These are phyloP conservation scores for Mus spicilegus DNA, from an alignment of 2,113 vertebrate genomes.

Conservation along the genomic window DNA sequence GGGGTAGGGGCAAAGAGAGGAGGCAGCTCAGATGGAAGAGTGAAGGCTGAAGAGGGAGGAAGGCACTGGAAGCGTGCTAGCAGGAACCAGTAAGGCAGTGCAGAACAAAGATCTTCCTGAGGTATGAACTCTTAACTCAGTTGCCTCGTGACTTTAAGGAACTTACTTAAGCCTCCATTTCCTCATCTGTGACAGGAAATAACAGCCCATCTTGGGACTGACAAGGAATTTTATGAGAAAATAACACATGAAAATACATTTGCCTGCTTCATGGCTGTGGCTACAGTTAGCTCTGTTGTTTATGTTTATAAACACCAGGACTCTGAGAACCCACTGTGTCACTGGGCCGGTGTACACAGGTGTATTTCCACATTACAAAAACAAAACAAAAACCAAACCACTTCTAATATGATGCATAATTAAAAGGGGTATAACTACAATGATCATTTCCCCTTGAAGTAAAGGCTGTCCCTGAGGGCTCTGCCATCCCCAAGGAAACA, in stretches of 20 bases:
- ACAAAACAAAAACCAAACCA: too few species aligned
- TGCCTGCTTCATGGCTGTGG: not conserved
- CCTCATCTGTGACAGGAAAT: slow-evolving; percentile 6
- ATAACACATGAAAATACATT: not conserved
- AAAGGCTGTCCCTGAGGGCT: not conserved
- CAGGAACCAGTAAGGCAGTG: fast-evolving
- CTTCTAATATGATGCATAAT: not conserved
- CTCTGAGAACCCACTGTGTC: too few species aligned
- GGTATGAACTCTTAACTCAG: not conserved
- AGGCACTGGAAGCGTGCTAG: too few species aligned
- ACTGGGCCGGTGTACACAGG: not conserved
- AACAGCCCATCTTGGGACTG: not conserved
- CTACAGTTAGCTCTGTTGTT: not conserved
- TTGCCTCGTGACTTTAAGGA: not conserved
- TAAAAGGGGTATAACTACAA: not conserved
- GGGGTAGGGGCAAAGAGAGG: not conserved
- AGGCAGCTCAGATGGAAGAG: not conserved
- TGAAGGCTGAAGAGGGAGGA: not conserved
- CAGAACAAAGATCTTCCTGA: too few species aligned
- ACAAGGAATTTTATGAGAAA: not conserved
- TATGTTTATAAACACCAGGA: not conserved
- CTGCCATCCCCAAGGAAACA: not conserved
- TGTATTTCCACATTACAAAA: not conserved
- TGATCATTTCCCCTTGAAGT: not conserved
- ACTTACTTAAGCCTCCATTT: slow-evolving; percentile 8